phyloP scores from a whole-genome alignment of 1,140 invertebrate species.

The Hylaeus anthracinus region DNA sequence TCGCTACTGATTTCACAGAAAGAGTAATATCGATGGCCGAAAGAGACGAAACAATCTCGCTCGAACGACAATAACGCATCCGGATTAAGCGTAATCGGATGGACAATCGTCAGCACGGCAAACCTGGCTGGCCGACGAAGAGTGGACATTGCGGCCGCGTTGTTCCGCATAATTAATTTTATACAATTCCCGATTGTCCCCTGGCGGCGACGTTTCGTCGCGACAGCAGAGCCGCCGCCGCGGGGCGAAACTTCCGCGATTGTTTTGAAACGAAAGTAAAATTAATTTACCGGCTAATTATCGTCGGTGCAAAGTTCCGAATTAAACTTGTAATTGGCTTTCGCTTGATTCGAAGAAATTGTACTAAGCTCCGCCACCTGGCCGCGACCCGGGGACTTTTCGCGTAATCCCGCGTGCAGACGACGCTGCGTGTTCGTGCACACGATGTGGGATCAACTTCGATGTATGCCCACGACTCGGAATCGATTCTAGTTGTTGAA shows the following conservation, averaged over 20 bases:
- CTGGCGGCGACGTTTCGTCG: conserved; percentile 41
- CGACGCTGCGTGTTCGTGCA: not conserved
- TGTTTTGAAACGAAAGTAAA: conserved; percentile 79
- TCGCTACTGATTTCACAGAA: too few relatives aligned
- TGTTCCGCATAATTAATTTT: conserved; percentile 65
- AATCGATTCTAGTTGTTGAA: not conserved
- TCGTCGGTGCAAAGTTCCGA: conserved; percentile 77
- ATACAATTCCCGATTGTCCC: conserved; percentile 57
- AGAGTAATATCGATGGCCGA: too few relatives aligned
- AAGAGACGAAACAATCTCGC: not conserved
- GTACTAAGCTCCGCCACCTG: conserved; percentile 67
- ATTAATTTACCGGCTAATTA: conserved; percentile 80
- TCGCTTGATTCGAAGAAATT: conserved; percentile 80
- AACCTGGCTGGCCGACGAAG: conserved; percentile 19
- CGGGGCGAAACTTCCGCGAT: conserved; percentile 69
- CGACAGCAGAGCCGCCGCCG: conserved; percentile 27
- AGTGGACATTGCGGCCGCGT: conserved; percentile 42
- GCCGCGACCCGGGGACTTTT: conserved; percentile 20
- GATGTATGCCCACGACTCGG: not conserved
- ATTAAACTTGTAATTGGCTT: conserved; percentile 81
- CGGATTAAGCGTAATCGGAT: not conserved
- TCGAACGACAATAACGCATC: not conserved
- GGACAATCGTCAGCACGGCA: not conserved
- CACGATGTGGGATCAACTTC: not conserved
- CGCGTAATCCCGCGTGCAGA: conserved; percentile 20